phyloP scores from a whole-genome alignment of 2,113 vertebrate species.

The Oreochromis niloticus region DNA sequence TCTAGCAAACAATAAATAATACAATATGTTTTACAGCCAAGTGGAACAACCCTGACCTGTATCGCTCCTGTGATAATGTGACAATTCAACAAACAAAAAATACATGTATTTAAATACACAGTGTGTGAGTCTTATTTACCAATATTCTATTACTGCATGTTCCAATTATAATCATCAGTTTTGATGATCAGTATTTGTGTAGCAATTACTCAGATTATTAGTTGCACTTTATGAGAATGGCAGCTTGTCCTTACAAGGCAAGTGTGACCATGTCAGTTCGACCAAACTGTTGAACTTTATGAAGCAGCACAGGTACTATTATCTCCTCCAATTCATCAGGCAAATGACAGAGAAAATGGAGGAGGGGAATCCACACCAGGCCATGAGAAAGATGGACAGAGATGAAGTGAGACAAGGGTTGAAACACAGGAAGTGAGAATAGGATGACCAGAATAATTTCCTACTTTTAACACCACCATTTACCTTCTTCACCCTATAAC shows the following conservation, averaged over 20 bases:
- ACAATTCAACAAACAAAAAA: neutral
- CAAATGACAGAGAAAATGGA: neutral
- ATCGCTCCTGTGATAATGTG: neutral
- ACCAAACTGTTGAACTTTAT: neutral
- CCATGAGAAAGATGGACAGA: neutral
- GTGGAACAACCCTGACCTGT: neutral
- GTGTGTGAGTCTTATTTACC: neutral
- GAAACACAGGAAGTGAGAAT: neutral
- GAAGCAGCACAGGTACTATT: neutral
- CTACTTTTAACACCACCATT: conserved; percentile 5
- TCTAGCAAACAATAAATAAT: neutral
- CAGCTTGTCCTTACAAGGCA: neutral
- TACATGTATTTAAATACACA: neutral
- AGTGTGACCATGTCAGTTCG: neutral
- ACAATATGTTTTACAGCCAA: neutral
- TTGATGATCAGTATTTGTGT: neutral
- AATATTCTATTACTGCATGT: neutral
- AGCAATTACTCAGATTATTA: neutral
- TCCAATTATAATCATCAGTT: neutral
- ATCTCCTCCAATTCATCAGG: conserved; percentile 14
- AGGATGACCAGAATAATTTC: conserved; percentile 14
- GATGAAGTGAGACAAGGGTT: neutral
- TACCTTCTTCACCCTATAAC: neutral
- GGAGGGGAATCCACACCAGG: neutral
- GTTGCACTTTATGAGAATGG: neutral